Conservation (phyloP, 2,797 vertebrate species). For the Euthynnus affinis region DNA sequence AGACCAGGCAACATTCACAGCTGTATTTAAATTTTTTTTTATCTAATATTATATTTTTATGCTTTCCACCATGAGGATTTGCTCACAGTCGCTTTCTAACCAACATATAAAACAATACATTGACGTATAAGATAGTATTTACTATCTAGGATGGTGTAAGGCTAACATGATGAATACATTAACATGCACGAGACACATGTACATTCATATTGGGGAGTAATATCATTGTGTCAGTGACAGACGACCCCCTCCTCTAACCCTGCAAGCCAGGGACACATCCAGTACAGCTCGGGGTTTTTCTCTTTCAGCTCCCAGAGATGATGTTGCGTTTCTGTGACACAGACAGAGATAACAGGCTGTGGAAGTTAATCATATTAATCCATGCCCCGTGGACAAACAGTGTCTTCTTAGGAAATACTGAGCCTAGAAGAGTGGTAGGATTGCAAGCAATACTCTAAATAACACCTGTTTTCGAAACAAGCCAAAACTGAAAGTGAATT, state of each 20-base stretch:
- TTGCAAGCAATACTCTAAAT: too few species aligned
- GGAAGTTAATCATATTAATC: slow-evolving; percentile 13
- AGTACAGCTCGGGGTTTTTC: background rate
- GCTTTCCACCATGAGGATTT: too few species aligned
- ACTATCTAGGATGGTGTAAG: too few species aligned
- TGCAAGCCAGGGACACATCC: background rate
- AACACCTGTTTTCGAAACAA: background rate
- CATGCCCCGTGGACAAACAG: background rate
- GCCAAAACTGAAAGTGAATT: background rate
- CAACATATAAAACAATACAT: too few species aligned
- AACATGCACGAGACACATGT: too few species aligned
- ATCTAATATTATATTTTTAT: too few species aligned
- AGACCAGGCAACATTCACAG: background rate
- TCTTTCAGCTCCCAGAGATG: background rate
- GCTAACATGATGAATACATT: too few species aligned
- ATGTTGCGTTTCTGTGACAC: slow-evolving; percentile 9
- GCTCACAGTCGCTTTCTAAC: too few species aligned
- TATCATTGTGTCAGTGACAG: too few species aligned
- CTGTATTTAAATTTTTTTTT: background rate
- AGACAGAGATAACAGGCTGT: background rate
- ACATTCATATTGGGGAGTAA: too few species aligned
- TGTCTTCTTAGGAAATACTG: background rate
- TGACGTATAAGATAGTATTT: too few species aligned
- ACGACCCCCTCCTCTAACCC: too few species aligned
- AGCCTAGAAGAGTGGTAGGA: background rate